Conservation (phyloP, 2,113 vertebrate genomes). For the Zeus faber region DNA sequence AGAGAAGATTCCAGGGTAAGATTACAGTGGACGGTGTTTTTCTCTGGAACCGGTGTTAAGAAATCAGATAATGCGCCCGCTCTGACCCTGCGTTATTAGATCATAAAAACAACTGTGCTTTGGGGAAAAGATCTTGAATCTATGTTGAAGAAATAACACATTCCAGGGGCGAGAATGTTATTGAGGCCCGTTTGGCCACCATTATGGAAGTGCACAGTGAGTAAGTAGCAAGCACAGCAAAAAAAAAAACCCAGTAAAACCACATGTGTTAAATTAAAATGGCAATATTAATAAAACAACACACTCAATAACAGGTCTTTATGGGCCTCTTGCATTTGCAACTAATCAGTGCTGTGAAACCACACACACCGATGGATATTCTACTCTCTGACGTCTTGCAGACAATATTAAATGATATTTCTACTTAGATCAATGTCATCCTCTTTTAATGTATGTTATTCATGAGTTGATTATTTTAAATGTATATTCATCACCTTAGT, state of each 20-base stretch:
- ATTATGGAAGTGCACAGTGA: not conserved
- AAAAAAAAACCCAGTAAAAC: conserved; percentile 9
- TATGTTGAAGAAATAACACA: not conserved
- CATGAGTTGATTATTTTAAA: not conserved
- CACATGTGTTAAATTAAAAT: not conserved
- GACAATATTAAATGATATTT: too few species aligned
- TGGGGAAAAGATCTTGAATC: not conserved
- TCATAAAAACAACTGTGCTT: not conserved
- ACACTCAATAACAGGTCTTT: not conserved
- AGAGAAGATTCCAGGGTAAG: not conserved
- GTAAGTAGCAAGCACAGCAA: not conserved
- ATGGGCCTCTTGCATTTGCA: not conserved
- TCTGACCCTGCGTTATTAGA: not conserved
- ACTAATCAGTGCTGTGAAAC: not conserved
- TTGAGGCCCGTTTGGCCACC: not conserved
- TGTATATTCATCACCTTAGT: not conserved
- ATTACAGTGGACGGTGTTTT: not conserved
- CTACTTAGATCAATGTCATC: too few species aligned
- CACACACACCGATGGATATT: too few species aligned
- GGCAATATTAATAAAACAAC: not conserved
- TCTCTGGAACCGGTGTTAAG: too few species aligned
- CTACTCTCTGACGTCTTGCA: too few species aligned
- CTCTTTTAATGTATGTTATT: not conserved
- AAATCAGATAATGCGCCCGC: conserved; percentile 3
- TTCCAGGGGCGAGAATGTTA: not conserved